Evolutionary conservation across 2,888 invertebrate species (phyloP), one percentile per base, ranked within the genome.

Genomic region (Dasysyrphus tricinctus): DNA sequence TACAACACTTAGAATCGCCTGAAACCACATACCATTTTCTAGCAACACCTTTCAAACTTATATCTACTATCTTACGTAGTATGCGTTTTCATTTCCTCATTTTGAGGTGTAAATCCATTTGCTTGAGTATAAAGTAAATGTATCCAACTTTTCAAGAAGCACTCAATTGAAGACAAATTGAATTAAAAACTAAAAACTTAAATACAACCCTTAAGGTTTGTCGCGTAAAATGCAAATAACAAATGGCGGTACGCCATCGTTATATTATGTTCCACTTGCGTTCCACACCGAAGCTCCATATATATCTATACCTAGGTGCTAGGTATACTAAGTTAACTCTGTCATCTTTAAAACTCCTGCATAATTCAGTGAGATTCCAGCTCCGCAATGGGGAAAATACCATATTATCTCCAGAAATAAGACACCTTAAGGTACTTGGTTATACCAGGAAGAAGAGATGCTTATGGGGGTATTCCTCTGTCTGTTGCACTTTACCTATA

Each of bases 301-400:
- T 44, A 4, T 37, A 12, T 59, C 5, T 37, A 57, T 37, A 16
- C 4, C 4, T 49, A 34, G 16, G 11, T 11, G n/a, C n/a, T 24
- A 24, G 6, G 6, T 11, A 11, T 29, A 47, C 37, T 37, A 51
- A 49, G 54, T 51, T 69, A 69, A 54, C 37, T 39, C 51, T 42
- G 51, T 54, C 51, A 69, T 54, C 51, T 51, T 16, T 12, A 69
- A 69, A 54, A 69, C 51, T 54, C 16, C n/a, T 69, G 39, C 69
- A 69, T 69, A 69, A 42, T 69, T 69, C 54, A 69, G 51, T 37
- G 9, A 29, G 24, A 69, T 37, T 51, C 19, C 47, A 32, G 67
- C 8, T 29, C 24, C 2, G n/a, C 24, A 69, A 39, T 65, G 47
- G 16, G 49, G 67, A 34, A 67, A 34, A 14, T 24, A 24, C 24